Evolutionary conservation across 1,140 invertebrate species (phyloP).

Genomic region (Telenomus remus): DNA sequence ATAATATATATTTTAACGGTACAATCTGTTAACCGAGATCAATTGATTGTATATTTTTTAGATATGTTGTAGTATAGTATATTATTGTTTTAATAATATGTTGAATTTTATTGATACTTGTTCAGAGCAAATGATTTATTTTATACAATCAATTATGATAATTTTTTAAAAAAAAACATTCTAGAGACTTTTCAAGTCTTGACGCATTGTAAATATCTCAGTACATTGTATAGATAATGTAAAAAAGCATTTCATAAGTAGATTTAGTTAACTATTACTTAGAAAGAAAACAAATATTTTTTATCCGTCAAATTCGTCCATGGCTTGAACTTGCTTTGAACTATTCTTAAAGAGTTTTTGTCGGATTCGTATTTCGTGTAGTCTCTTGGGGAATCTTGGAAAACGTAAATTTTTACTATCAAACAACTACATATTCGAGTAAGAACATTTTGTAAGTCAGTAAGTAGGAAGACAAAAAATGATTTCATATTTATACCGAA

Average conservation of each 20-base stretch:
- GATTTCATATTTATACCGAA: conserved; percentile 13
- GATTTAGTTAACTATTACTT: conserved; percentile 11
- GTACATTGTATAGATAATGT: neutral
- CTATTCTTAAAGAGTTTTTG: conserved; percentile 14
- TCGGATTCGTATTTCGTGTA: conserved; percentile 25
- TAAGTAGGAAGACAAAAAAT: neutral
- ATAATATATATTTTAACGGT: too few species aligned
- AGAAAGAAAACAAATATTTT: neutral
- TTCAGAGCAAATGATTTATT: too few species aligned
- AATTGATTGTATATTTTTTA: too few species aligned
- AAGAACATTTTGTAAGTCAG: too few species aligned
- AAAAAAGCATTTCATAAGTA: neutral
- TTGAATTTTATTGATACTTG: too few species aligned
- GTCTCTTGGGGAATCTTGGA: neutral
- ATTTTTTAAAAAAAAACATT: too few species aligned
- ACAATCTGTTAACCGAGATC: too few species aligned
- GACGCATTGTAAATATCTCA: neutral
- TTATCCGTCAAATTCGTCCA: neutral
- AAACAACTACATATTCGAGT: too few species aligned
- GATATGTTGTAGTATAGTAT: too few species aligned
- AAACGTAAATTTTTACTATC: too few species aligned
- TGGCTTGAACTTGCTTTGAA: neutral
- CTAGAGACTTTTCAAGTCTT: neutral
- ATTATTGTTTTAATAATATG: neutral
- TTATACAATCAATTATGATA: too few species aligned